Base-by-base conservation (phyloP, 2,888 invertebrate species). In the Epistrophe eligans region DNA sequence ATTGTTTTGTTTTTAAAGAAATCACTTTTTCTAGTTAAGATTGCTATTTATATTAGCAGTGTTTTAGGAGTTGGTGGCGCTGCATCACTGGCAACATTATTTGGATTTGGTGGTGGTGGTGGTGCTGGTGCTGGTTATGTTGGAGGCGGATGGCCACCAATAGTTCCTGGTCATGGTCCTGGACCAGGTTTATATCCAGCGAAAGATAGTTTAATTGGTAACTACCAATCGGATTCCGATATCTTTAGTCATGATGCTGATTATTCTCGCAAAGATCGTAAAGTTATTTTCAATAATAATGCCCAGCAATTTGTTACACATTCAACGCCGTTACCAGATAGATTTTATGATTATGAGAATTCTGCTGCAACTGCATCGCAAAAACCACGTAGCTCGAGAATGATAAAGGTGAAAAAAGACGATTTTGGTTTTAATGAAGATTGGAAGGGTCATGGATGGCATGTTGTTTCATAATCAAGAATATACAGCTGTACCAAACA, bases 1-100 rank as follows among this genome's bases (percentile, higher is more conserved):
- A 92, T 97, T 48, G 94, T 96, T 60, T 90, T 97, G 55, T 93
- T 97, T 4, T 95, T 96, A 24, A 97, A 97, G 90, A 97, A 97
- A 90, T 96, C 97, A 0, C 94, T 97, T 58, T 91, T 97, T 2
- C 90, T 97, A 17, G 96, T 96, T 60, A 97, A 97, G 91, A 87
- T 97, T 67, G 96, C 96, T 0, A 92, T 97, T 10, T 92, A 97
- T 70, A 93, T 96, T 13, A 95, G 95, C 32, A 96, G 96, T 35
- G 93, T 96, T 2, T 94, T 97, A 89, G 95, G 96, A 58, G 92
- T 95, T 89, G 94, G 93, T 32, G 94, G 93, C 7, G 91, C 93
- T 1, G 87, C 89, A 8, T 88, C 89, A 45, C 81, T 92, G 32
- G 91, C 91, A 15, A 84, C 90, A 4, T 15, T 64, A 10, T 62